Base-by-base conservation (phyloP, 2,888 invertebrate species). In the Julus scanicus region DNA sequence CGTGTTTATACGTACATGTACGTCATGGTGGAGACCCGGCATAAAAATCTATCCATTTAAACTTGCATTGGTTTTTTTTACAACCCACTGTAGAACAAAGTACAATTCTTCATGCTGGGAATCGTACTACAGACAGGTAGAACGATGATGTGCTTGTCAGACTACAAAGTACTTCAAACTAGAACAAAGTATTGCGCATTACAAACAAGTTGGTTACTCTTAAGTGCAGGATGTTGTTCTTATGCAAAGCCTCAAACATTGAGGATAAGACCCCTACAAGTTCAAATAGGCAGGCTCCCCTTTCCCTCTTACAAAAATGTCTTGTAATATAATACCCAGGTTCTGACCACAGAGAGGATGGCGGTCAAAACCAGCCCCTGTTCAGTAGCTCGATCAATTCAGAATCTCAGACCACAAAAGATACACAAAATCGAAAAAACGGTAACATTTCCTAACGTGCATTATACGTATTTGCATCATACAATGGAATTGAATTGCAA, bases 271-370 rank as follows among this genome's bases (percentile, higher is more conserved):
- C 71, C 71, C 71, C 29, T 20, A 29, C 3, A 20, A 71, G 71
- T 71, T 71, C 71, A 71, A 71, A 20, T 71, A 71, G 8, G 20
- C 71, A 71, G 71, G 71, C 44, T 71, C 71, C 71, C 71, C 71
- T 71, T 44, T 11, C 9, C 20, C 20, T 29, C 20, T 11, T 1
- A 20, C 71, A 71, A 63, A 71, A 20, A 71, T 29, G 20, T 9
- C 20, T 9, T 29, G 71, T 20, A 71, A 71, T 29, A 11, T 29
- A 71, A 71, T 71, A 71, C 29, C 71, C 71, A 71, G 1, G 9
- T 29, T 8, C 29, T 9, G 29, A 71, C 71, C 71, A 29, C 29
- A 29, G 71, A 29, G 29, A 20, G 11, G 11, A 29, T 71, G 71
- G 71, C 71, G 20, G 71, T 11, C 29, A 29, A 29, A 71, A 71